These are phyloP conservation scores for Zophobas atratus DNA, from an alignment of 1,140 invertebrate genomes.

Conservation along the genomic window DNA sequence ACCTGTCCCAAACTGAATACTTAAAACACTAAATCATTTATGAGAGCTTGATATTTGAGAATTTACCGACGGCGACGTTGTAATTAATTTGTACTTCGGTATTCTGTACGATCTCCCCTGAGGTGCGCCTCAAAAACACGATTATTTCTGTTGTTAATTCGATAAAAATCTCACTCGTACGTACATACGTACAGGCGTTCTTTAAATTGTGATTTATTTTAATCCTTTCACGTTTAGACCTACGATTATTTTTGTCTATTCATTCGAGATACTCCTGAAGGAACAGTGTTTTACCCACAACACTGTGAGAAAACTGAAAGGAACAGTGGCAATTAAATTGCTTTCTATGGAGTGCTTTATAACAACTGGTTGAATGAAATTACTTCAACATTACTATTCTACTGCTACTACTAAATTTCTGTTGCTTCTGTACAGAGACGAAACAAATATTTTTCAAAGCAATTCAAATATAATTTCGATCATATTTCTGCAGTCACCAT, in stretches of 20 bases:
- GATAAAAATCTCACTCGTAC: slow-evolving; percentile 32
- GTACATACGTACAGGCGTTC: slow-evolving; percentile 15
- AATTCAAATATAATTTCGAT: no score
- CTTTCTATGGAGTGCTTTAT: no score
- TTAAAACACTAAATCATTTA: not conserved
- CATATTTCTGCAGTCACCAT: no score
- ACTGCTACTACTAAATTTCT: no score
- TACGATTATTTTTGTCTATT: not conserved
- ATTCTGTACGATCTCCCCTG: slow-evolving; percentile 5
- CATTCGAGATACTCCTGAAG: not conserved
- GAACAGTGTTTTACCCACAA: not conserved
- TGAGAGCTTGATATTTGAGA: slow-evolving; percentile 6
- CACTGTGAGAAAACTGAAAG: no score
- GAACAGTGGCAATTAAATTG: no score
- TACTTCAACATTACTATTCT: no score
- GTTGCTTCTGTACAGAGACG: no score
- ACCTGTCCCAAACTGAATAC: not conserved
- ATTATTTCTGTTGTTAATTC: slow-evolving; percentile 30
- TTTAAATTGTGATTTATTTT: slow-evolving; percentile 26
- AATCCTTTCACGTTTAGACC: not conserved
- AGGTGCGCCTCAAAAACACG: slow-evolving; percentile 28
- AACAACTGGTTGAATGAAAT: no score
- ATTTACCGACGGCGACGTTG: not conserved
- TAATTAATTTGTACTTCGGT: slow-evolving; percentile 36
- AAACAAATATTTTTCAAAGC: no score